Evolutionary conservation across 2,113 vertebrate species (phyloP).

Genomic region (Empidonax alnorum): DNA sequence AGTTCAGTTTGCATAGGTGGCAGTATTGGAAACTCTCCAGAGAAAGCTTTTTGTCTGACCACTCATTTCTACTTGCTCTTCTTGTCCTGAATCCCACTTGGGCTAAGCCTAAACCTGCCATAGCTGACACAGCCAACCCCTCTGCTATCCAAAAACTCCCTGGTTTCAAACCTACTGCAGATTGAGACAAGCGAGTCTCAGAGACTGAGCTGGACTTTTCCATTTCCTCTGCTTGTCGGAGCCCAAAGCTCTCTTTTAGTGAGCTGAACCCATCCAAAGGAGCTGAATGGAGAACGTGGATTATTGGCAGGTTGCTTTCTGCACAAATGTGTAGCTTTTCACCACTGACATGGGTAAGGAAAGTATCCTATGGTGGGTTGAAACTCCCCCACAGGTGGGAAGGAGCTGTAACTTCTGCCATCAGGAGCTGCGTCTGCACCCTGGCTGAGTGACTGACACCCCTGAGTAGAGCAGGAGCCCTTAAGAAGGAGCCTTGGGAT

Average conservation of each 20-base stretch:
- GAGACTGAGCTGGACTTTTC: background rate
- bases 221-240: background rate
- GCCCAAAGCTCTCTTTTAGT: background rate
- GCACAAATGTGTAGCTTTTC: background rate
- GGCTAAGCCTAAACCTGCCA: background rate
- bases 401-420: background rate
- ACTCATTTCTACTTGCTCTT: background rate
- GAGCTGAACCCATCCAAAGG: background rate
- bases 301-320: background rate
- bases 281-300: background rate
- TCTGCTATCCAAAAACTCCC: background rate
- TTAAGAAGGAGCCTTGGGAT: background rate
- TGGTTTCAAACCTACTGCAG: background rate
- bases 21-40: slow-evolving; percentile 28
- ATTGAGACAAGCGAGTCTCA: background rate
- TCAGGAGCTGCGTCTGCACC: background rate
- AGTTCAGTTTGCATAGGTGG: slow-evolving; percentile 56
- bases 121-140: background rate
- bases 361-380: background rate
- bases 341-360: background rate
- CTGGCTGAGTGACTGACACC: background rate
- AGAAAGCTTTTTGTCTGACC: slow-evolving; percentile 45
- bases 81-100: background rate
- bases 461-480: background rate
- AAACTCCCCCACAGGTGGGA: background rate